Percentiles rank a stretch among this genome's conserved stretches.
phyloP scores from a whole-genome alignment of 2,797 vertebrate species.

The Acridotheres tristis region DNA sequence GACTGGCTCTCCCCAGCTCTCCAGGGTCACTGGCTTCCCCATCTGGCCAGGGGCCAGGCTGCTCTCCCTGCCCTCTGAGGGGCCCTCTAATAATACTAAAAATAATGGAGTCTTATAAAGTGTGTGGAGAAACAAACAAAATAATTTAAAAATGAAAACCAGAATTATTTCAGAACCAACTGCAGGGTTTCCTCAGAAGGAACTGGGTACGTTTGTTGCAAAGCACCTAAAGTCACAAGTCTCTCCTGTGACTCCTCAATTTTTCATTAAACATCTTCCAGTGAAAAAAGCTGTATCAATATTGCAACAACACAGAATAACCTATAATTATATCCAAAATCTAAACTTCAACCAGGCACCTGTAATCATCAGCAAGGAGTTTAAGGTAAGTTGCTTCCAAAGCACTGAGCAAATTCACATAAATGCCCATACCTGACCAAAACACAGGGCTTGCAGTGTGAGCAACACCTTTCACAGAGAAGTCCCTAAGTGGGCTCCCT shows the following conservation, averaged over 20 bases:
- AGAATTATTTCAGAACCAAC: not conserved
- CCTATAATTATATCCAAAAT: not conserved
- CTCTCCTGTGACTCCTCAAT: not conserved
- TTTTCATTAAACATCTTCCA: not conserved
- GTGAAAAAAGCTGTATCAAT: not conserved
- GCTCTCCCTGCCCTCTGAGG: not conserved
- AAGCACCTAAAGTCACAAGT: not conserved
- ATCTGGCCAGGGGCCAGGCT: conserved; percentile 8
- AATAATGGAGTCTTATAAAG: not conserved
- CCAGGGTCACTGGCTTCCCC: conserved; percentile 34
- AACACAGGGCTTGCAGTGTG: not conserved
- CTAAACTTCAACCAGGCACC: not conserved
- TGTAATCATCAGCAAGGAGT: not conserved
- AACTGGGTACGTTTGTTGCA: not conserved
- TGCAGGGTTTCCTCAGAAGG: not conserved
- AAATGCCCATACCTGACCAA: not conserved
- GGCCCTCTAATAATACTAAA: not conserved
- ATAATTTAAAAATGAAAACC: not conserved
- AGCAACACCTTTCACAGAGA: not conserved
- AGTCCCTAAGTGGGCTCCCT: not conserved
- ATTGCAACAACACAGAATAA: not conserved
- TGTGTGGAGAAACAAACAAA: not conserved
- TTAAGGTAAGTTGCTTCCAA: not conserved
- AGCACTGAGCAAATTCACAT: not conserved
- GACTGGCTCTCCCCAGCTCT: not conserved